Evolutionary conservation across 2,888 invertebrate genomes (phyloP).

Genomic region (Aproaerema taeniolella): DNA sequence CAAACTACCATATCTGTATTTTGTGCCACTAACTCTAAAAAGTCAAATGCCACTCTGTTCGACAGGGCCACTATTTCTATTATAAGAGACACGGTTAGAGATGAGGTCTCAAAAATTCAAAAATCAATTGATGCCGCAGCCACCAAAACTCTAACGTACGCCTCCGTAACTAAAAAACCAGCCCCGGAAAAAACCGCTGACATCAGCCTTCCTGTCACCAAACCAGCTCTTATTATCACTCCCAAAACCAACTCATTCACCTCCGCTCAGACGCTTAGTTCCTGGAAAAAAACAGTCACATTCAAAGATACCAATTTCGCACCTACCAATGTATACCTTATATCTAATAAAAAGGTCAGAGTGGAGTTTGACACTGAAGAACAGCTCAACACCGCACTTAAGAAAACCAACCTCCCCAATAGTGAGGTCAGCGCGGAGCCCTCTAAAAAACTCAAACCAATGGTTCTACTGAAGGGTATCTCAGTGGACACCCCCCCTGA

Average conservation of each 20-base stretch:
- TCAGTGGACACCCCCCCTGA: background rate
- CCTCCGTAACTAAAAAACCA: background rate
- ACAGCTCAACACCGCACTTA: background rate
- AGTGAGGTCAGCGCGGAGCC: constrained; percentile 1
- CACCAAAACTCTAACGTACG: background rate
- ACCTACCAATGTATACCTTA: background rate
- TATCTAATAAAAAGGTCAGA: background rate
- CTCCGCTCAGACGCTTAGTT: background rate
- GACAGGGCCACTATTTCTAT: no score
- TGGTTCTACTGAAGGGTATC: constrained; percentile 6
- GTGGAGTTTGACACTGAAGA: background rate
- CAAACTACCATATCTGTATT: background rate
- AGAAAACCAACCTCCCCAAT: background rate
- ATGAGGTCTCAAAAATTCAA: background rate
- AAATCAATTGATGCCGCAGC: background rate
- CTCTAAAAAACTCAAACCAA: background rate
- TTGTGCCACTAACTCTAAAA: background rate
- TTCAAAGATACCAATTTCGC: background rate
- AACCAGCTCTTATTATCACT: background rate
- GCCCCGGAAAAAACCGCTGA: background rate
- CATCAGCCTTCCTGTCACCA: background rate
- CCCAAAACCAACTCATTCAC: background rate
- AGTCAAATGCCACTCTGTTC: background rate
- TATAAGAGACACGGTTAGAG: no score
- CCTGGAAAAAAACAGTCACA: background rate